Conservation (phyloP, 2,113 vertebrate species). For the Ammodytes dubius region DNA sequence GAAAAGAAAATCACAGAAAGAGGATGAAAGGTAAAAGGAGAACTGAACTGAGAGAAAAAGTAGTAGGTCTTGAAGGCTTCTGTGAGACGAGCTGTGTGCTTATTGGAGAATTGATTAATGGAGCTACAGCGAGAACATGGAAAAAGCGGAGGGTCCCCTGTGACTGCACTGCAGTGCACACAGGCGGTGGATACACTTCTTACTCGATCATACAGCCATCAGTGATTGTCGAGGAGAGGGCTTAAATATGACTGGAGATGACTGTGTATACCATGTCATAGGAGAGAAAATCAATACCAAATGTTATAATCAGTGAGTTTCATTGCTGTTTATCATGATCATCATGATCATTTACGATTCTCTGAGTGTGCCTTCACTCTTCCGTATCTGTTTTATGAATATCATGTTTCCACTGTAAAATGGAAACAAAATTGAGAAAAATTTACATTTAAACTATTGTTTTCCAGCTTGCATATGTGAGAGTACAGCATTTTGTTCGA, state of each 20-base stretch:
- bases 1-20: neutral
- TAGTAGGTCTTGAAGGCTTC: neutral
- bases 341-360: conserved; percentile 8
- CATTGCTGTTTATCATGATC: conserved; percentile 52
- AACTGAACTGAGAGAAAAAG: neutral
- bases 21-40: neutral
- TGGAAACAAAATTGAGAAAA: neutral
- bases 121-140: conserved; percentile 23
- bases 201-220: conserved; percentile 24
- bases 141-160: conserved; percentile 45
- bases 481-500: neutral
- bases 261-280: conserved; percentile 23
- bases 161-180: conserved; percentile 18
- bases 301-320: conserved; percentile 41
- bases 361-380: neutral
- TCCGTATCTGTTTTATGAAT: neutral
- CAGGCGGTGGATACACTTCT: conserved; percentile 22
- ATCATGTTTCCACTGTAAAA: conserved; percentile 7
- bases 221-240: conserved; percentile 41
- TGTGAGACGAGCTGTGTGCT: neutral
- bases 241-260: conserved; percentile 32
- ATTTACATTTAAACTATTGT: neutral
- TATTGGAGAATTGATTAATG: conserved; percentile 70
- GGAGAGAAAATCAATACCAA: conserved; percentile 67
- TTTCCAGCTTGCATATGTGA: conserved; percentile 20